These are phyloP conservation scores for Rhynchonycteris naso DNA, from an alignment of 2,797 vertebrate species.

Conservation along the genomic window DNA sequence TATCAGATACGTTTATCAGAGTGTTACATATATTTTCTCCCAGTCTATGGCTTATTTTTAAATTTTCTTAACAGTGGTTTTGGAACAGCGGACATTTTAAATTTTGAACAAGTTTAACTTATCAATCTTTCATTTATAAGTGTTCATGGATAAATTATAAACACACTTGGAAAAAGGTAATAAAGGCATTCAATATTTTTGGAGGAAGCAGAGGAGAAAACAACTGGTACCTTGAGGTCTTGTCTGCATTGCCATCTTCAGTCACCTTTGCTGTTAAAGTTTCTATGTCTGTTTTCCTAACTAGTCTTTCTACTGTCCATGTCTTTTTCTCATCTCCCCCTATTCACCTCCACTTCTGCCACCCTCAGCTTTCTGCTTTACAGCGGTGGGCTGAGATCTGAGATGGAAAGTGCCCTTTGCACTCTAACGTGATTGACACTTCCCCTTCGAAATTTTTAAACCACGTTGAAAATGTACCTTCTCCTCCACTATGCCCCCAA, in stretches of 20 bases:
- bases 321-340: not conserved
- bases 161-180: not conserved
- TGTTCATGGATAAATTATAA: not conserved
- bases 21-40: not conserved
- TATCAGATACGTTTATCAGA: not conserved
- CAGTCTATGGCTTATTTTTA: not conserved
- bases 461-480: not conserved
- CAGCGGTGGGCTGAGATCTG: not conserved
- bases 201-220: not conserved
- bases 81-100: conserved; percentile 26
- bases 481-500: not conserved
- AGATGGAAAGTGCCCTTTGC: not conserved
- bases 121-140: not conserved
- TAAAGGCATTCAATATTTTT: not conserved
- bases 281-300: not conserved
- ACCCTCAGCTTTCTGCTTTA: not conserved
- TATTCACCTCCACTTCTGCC: not conserved
- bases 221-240: not conserved
- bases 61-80: not conserved
- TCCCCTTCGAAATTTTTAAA: not conserved
- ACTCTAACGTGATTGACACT: not conserved
- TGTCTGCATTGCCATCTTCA: not conserved
- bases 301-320: not conserved
- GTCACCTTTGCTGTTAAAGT: not conserved
- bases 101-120: not conserved